Evolutionary conservation across 2,797 vertebrate species (phyloP).

Genomic region (Gymnothorax javanicus): DNA sequence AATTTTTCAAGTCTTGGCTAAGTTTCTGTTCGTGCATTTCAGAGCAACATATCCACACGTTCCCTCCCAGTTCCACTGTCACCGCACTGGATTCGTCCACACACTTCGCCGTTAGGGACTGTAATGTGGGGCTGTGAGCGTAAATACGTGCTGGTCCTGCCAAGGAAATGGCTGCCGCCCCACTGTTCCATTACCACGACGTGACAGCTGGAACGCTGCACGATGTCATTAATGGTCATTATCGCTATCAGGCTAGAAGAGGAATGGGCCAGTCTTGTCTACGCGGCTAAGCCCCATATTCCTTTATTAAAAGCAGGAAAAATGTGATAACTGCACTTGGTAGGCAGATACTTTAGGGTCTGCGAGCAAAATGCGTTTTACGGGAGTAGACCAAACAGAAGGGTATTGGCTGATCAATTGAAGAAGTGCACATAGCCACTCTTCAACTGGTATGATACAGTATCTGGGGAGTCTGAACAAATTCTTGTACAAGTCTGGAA

Average conservation of each 20-base stretch:
- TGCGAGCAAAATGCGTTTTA: background rate
- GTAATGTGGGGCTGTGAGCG: background rate
- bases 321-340: background rate
- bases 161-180: slow-evolving; percentile 48
- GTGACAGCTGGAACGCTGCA: slow-evolving; percentile 38
- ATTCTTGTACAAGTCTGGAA: slow-evolving; percentile 52
- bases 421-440: background rate
- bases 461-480: slow-evolving; percentile 38
- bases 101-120: slow-evolving; percentile 21
- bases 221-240: slow-evolving; percentile 47
- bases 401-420: background rate
- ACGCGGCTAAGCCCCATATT: background rate
- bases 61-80: background rate
- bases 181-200: slow-evolving; percentile 25
- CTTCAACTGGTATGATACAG: background rate
- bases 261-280: background rate
- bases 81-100: slow-evolving; percentile 3
- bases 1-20: slow-evolving; percentile 19
- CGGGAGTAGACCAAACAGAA: background rate
- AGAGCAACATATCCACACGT: background rate
- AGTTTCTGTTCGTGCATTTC: background rate
- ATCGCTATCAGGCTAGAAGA: slow-evolving; percentile 21
- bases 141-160: slow-evolving; percentile 35
- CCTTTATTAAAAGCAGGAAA: background rate
- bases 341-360: background rate